Conservation (phyloP, 2,797 vertebrate species). For the Scolopax rusticola region DNA sequence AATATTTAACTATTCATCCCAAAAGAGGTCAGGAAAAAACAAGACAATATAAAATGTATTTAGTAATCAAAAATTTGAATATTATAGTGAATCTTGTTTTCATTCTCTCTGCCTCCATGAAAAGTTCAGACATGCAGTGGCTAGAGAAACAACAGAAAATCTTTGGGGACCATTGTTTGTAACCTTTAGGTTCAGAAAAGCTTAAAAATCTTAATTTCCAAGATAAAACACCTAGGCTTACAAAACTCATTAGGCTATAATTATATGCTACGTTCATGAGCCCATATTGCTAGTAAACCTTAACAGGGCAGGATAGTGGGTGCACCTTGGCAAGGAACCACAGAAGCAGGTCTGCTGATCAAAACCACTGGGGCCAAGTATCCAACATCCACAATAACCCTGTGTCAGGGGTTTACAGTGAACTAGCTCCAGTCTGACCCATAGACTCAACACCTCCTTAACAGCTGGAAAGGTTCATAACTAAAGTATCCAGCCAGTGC, state of each 20-base stretch:
- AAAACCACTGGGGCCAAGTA: fast-evolving
- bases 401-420: neutral
- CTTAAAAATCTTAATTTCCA: neutral
- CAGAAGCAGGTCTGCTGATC: neutral
- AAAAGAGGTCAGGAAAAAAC: neutral
- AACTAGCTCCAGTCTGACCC: neutral
- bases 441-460: neutral
- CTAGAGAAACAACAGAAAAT: neutral
- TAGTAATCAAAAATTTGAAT: neutral
- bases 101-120: neutral
- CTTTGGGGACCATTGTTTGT: neutral
- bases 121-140: neutral
- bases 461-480: neutral
- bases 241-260: neutral
- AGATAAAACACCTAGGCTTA: neutral
- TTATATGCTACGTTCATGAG: neutral
- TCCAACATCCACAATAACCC: neutral
- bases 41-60: neutral
- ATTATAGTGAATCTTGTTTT: neutral
- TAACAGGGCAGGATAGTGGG: neutral
- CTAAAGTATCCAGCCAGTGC: neutral
- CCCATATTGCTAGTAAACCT: neutral
- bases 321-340: neutral
- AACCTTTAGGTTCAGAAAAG: neutral
- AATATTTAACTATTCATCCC: neutral